A percentile compares a stretch with the other conserved stretches of the same genome.
Conservation (phyloP, 2,797 vertebrate genomes). For the Adrianichthys oophorus region DNA sequence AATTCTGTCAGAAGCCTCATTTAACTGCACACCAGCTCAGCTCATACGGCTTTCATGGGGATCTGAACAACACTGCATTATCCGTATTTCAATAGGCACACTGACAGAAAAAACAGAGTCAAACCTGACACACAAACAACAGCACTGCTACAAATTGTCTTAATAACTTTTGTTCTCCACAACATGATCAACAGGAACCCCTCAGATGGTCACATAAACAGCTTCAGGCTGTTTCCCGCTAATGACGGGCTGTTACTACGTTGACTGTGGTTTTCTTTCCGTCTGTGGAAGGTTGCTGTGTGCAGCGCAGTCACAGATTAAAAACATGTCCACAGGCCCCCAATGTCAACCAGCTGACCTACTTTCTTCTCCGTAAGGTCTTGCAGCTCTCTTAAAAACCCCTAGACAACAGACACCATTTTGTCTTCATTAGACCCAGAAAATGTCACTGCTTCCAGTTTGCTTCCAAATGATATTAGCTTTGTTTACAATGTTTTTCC, state of each 20-base stretch:
- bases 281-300: conserved; percentile 53
- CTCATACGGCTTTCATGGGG: neutral
- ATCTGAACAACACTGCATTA: conserved; percentile 4
- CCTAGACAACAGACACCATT: conserved; percentile 71
- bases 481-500: conserved; percentile 63
- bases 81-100: conserved; percentile 1
- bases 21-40: neutral
- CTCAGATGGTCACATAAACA: conserved; percentile 70
- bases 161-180: conserved; percentile 26
- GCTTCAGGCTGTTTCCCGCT: conserved; percentile 62
- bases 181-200: conserved; percentile 64
- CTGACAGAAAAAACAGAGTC: neutral
- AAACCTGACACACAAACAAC: neutral
- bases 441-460: conserved; percentile 59
- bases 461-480: conserved; percentile 62
- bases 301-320: conserved; percentile 51
- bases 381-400: conserved; percentile 68
- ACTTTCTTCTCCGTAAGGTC: conserved; percentile 77
- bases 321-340: conserved; percentile 71
- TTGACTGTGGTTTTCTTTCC: conserved; percentile 58
- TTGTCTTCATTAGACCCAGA: conserved; percentile 77
- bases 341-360: conserved; percentile 72
- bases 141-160: conserved; percentile 20
- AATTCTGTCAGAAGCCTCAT: conserved; percentile 1
- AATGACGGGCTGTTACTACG: conserved; percentile 64